A percentile compares a stretch with the other conserved stretches of the same genome.
phyloP scores from a whole-genome alignment of 2,113 vertebrate genomes.

The Laterallus jamaicensis region DNA sequence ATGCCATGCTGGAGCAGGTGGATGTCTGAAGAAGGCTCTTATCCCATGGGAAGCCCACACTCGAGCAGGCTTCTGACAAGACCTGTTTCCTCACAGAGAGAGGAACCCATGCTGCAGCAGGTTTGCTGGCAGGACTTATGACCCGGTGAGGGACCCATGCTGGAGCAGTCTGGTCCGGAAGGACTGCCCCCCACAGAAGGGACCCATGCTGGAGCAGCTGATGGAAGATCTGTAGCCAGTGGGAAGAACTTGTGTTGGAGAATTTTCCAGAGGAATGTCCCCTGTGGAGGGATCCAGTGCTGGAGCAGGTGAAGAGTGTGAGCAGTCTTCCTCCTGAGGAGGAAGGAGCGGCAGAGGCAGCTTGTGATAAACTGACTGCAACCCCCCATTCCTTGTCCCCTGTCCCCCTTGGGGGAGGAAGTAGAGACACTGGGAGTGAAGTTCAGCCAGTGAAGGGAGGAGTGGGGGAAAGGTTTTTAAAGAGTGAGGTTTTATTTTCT shows the following conservation, averaged over 20 bases:
- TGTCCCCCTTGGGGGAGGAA: accelerated
- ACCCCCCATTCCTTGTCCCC: accelerated
- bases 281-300: too few relatives aligned
- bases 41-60: too few relatives aligned
- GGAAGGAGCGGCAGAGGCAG: neutral
- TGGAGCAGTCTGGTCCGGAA: neutral
- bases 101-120: too few relatives aligned
- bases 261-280: neutral
- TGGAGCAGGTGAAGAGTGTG: neutral
- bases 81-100: too few relatives aligned
- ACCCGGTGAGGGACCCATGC: accelerated
- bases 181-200: neutral
- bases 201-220: neutral
- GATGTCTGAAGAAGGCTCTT: neutral
- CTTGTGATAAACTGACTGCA: accelerated
- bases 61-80: neutral
- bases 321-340: neutral
- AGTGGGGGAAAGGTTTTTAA: neutral
- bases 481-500: neutral
- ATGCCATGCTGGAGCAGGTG: too few relatives aligned
- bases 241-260: neutral
- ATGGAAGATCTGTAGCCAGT: neutral
- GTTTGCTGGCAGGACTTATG: neutral
- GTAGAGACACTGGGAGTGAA: neutral
- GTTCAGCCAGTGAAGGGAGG: neutral